These are phyloP conservation scores for Ranitomeya variabilis DNA, from an alignment of 2,113 vertebrate genomes.

Conservation along the genomic window DNA sequence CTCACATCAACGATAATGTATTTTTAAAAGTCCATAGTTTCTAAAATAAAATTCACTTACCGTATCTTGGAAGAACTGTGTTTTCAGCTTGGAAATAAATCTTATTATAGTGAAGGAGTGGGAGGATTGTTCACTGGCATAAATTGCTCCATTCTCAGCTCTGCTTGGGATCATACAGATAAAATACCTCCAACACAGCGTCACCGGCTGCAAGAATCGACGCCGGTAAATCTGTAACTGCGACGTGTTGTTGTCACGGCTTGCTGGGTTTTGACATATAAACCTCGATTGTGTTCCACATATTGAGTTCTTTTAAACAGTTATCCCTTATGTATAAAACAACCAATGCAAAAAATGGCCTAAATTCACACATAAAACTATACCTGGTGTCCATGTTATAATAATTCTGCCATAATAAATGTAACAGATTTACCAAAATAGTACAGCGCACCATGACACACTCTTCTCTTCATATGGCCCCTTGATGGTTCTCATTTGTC, in stretches of 20 bases:
- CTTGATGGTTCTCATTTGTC: no score
- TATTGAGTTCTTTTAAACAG: background rate
- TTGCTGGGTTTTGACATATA: slow-evolving; percentile 3
- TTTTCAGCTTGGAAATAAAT: slow-evolving; percentile 17
- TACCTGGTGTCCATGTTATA: background rate
- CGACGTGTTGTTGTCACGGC: slow-evolving; percentile 45
- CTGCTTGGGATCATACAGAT: slow-evolving; percentile 35
- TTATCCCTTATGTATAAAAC: background rate
- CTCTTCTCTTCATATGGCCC: background rate
- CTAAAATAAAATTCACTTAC: background rate
- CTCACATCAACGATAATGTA: background rate
- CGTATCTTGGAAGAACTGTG: slow-evolving; percentile 11
- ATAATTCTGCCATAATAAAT: background rate
- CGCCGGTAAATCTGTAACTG: background rate
- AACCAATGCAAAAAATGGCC: background rate
- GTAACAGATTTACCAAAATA: background rate
- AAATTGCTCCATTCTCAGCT: slow-evolving; percentile 33
- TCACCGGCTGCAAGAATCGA: background rate
- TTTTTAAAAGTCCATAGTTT: background rate
- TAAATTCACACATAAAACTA: background rate
- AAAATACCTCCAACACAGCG: slow-evolving; percentile 1
- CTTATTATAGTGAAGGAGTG: slow-evolving; percentile 32
- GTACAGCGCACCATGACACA: background rate
- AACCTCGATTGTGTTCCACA: slow-evolving; percentile 2
- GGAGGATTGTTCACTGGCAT: slow-evolving; percentile 27